Evolutionary conservation across 2,797 vertebrate species (phyloP), one percentile per base, ranked within the genome.

Genomic region (Natrix natrix): DNA sequence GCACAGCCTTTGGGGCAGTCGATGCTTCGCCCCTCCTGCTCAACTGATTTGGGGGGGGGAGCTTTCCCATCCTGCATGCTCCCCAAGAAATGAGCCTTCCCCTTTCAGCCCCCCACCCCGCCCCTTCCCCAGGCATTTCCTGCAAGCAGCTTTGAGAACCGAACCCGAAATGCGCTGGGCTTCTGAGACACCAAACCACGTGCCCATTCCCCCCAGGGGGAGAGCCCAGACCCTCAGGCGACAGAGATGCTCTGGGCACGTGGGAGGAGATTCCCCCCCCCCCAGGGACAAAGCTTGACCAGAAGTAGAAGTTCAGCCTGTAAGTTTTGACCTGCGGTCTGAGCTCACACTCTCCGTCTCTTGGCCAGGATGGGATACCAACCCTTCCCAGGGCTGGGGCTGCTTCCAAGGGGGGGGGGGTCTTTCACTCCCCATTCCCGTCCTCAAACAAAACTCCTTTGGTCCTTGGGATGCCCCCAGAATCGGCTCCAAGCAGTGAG

Each of bases 361-460:
- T 8, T 78, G 69, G 69, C 32, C 32, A 4, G 16, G 69, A 20
- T 78, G 69, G 69, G 69, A 37, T 3, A 17, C 2, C 7, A 20
- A 2, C 7, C 1, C 6, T 37, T 37, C 32, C 32, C 69, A 74
- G 69, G 32, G 32, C 28, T n/a, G 59, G 28, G 63, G n/a, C n/a
- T 17, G 13, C n/a, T 37, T 7, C 32, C 32, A 8, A 3, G 32
- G 7, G 63, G 12, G 1, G 11, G 4, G 0, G 2, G 17, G 7
- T 17, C 69, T 78, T 37, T 78, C 1, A 4, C 17, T 37, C 32
- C 16, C n/a, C n/a, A 20, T 74, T 74, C 69, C 16, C 8, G 16
- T 4, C 69, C 32, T 8, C 32, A 43, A 43, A 20, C 7, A 37
- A 37, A 20, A 17, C 32, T 78, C 69, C 8, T 69, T 32, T 6